phyloP scores from a whole-genome alignment of 2,797 vertebrate species.

The Takifugu rubripes region DNA sequence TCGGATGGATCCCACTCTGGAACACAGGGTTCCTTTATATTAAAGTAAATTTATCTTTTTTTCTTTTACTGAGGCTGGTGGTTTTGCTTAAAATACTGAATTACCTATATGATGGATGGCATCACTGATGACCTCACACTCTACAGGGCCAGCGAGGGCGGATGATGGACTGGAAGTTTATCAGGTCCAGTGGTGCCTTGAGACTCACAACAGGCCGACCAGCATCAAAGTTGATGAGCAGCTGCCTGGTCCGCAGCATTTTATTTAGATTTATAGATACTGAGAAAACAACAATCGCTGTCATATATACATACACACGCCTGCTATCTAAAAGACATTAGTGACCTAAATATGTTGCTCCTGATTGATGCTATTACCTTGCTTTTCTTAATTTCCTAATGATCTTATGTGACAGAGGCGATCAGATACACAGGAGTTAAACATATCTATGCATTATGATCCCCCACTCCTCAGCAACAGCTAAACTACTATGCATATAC shows the following conservation, averaged over 20 bases:
- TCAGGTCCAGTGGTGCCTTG: conserved; percentile 75
- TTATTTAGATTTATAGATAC: conserved; percentile 59
- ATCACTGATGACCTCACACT: conserved; percentile 86
- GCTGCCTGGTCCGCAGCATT: conserved; percentile 63
- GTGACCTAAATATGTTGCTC: conserved; percentile 5
- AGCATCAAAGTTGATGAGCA: conserved; percentile 66
- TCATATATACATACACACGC: background rate
- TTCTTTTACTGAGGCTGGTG: background rate
- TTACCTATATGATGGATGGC: conserved; percentile 84
- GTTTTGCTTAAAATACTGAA: background rate
- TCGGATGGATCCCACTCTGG: conserved; percentile 86
- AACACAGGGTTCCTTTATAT: conserved; percentile 18
- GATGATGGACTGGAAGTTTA: conserved; percentile 59
- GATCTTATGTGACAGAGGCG: background rate
- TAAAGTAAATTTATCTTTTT: background rate
- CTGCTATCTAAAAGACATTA: background rate
- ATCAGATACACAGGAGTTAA: background rate
- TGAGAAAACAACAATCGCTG: conserved; percentile 45
- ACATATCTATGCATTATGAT: background rate
- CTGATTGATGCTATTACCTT: conserved; percentile 12
- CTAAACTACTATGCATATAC: background rate
- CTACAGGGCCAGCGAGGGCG: conserved; percentile 82
- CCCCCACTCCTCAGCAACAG: background rate
- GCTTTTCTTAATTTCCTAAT: conserved; percentile 30
- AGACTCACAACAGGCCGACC: conserved; percentile 66